Conservation (phyloP, 2,797 vertebrate genomes). For the Bovichtus diacanthus region DNA sequence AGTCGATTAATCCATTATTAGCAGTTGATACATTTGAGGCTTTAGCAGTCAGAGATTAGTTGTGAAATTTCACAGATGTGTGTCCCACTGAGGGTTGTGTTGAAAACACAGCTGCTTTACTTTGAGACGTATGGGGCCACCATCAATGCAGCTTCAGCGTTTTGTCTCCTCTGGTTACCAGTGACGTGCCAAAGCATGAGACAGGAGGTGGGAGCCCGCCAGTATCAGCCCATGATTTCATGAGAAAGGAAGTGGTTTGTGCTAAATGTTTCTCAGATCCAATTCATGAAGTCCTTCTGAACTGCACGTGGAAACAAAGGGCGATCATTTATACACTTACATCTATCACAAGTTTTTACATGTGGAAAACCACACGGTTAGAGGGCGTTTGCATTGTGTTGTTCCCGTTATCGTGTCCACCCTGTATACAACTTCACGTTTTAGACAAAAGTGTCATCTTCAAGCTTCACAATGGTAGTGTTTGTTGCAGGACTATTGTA, state of each 20-base stretch:
- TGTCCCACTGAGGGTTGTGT: conserved; percentile 13
- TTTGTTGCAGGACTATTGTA: background rate
- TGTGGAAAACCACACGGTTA: background rate
- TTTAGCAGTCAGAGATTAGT: conserved; percentile 7
- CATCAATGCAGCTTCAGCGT: conserved; percentile 47
- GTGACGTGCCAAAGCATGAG: conserved; percentile 56
- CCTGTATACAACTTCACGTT: background rate
- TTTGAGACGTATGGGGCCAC: conserved; percentile 48
- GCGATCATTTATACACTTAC: conserved; percentile 12
- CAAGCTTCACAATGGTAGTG: background rate
- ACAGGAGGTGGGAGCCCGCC: conserved; percentile 55
- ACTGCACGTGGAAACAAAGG: conserved; percentile 41
- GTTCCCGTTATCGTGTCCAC: conserved; percentile 1
- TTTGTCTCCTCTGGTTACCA: conserved; percentile 50
- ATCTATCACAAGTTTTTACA: conserved; percentile 28
- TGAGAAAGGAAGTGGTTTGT: conserved; percentile 76
- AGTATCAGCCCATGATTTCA: conserved; percentile 76
- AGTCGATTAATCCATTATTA: background rate
- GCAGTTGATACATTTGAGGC: background rate
- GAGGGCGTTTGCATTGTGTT: background rate
- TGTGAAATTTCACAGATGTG: conserved; percentile 47
- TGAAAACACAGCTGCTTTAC: conserved; percentile 51
- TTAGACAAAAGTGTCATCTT: background rate
- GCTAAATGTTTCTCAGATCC: conserved; percentile 57
- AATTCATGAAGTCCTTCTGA: conserved; percentile 57